Base-by-base conservation (phyloP, 2,888 invertebrate genomes). In the Salticus scenicus region DNA sequence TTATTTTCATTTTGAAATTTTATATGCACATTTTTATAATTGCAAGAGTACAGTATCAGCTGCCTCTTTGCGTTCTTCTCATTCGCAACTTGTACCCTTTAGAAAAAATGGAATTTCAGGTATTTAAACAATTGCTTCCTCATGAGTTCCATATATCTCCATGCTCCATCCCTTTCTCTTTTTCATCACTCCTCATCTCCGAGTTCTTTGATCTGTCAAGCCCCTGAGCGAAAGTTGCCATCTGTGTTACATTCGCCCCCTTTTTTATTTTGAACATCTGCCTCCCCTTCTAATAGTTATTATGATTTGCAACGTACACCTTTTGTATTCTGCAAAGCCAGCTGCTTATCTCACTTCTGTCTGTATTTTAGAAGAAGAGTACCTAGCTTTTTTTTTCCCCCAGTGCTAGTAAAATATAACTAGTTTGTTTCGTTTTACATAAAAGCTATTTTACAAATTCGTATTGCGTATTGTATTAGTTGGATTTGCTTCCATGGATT, bases 281-380 rank as follows among this genome's bases (percentile, higher is more conserved):
- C 74, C 47, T n/a, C 17, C 63, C 73, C 72, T 70, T 47, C 17
- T 77, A 78, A 42, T 51, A 67, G 76, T 78, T 80, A 80, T 73
- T 74, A 80, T 80, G 67, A 77, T 77, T 71, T 67, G 80, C 80
- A 80, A 80, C 80, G 80, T 80, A 80, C 80, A 69, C 80, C 80
- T 80, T 80, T 80, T 80, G 80, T 80, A 20, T 57, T 7, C 24
- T 57, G 67, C 17, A 47, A 69, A 67, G 67, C 67, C 80, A 80
- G 80, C 80, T 80, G 79, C n/a, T 20, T 24, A 67, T 57, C 24
- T 1, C 17, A 24, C 12, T 24, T 4, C 57, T 24, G 20, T 2
- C 24, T 4, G 57, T 57, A 17, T 24, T 57, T n/a, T 1, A 47
- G 57, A 12, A 24, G 1, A 24, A 5, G 4, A 20, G 57, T 1